Base-by-base conservation (phyloP, 2,888 invertebrate species). In the Tribolium freemani region DNA sequence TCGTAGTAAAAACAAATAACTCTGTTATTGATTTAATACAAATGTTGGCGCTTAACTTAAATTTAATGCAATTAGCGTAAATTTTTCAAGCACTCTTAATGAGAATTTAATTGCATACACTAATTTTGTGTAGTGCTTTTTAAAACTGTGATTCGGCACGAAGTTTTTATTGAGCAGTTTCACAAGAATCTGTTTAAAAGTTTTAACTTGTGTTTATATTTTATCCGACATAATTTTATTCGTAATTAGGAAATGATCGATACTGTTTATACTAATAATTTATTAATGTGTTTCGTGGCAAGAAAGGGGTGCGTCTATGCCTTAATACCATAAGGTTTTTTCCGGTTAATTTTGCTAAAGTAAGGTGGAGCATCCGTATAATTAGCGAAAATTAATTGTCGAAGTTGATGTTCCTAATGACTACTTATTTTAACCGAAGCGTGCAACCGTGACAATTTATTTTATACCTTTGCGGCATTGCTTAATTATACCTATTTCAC, bases 351-450 rank as follows among this genome's bases (percentile, higher is more conserved):
- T 54, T 56, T 38, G 13, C 31, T 38, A 9, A 38, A 54, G 26
- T 56, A 10, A 13, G 44, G 45, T 56, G 45, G n/a, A 9, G 10
- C 58, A n/a, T 45, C 20, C 38, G 20, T 44, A 58, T 58, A 58
- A 58, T 45, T 58, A 45, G 58, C n/a, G 45, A 44, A 58, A 58
- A 45, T 58, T 58, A 57, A 58, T 45, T 16, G 10, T 9, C n/a
- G 5, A 20, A 58, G 45, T 20, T 16, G 10, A 45, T 45, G 21
- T 58, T 20, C 30, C 45, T 45, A 45, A 58, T 58, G 44, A 44
- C 45, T 45, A 26, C 26, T 26, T 26, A 38, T n/a, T 38, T 38
- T n/a, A 38, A 38, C 9, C 9, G 8, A n/a, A 38, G n/a, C n/a
- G 38, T 38, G 38, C n/a, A 38, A n/a, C 38, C n/a, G 10, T 13